Base-by-base conservation (phyloP, 2,888 invertebrate species). In the Oscheius sp. region DNA sequence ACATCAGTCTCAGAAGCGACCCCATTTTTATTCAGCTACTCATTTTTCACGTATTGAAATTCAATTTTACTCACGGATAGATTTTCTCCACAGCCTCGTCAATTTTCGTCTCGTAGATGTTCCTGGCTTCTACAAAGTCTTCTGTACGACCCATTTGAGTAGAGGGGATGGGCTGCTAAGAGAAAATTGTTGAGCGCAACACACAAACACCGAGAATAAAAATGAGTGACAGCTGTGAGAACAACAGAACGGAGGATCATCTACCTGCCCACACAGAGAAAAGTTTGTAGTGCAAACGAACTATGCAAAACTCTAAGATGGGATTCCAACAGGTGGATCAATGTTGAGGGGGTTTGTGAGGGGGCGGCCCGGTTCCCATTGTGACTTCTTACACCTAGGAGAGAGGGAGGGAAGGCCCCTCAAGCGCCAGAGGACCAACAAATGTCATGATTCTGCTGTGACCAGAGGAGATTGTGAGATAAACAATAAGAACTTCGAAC, bases 111-210 rank as follows among this genome's bases (percentile, higher is more conserved):
- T 81, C 81, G 13, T 65, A 77, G 7, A 77, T 51, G 10, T 47
- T 50, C 48, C 68, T 73, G 0, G 81, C 81, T 47, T 73, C 75
- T 11, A 73, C 55, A 57, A 79, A 79, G 2, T 76, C 75, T 48
- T 59, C 74, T 51, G 70, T 58, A 35, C 78, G 58, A 29, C 66
- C 70, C 77, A 74, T 77, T 32, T 37, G 21, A 21, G 21, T 37
- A n/a, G n/a, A 70, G 42, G 33, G 21, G 35, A 9, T 58, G 37
- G 50, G 42, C 11, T 50, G 65, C 21, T 50, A 47, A 62, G 42
- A 21, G 37, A 42, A 53, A 29, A 7, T 35, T 2, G 60, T 60
- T 53, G 53, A 53, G 53, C 53, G 53, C 53, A 11, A 53, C 53
- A 13, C 42, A 42, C 42, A 42, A 29, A 50, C 63, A 29, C n/a